Conservation (phyloP, 2,113 vertebrate species). For the Lepidothrix coronata region DNA sequence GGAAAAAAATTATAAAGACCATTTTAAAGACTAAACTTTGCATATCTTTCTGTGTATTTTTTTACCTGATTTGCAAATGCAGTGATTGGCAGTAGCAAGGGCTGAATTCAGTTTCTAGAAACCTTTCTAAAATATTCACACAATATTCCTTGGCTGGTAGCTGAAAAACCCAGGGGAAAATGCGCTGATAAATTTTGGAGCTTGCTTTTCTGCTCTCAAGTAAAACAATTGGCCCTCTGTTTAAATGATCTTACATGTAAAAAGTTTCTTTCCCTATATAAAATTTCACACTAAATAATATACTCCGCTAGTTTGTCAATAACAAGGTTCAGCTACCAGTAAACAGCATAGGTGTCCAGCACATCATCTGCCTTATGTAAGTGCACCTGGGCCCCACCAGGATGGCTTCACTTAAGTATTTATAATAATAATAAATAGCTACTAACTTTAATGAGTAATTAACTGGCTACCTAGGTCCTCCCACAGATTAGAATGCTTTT, state of each 20-base stretch:
- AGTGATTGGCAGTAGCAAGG: not conserved
- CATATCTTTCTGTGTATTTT: not conserved
- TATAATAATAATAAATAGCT: constrained; percentile 37
- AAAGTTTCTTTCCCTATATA: not conserved
- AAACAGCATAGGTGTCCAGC: not conserved
- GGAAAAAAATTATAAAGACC: not conserved
- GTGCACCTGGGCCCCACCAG: not conserved
- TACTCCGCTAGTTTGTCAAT: not conserved
- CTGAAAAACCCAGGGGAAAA: not conserved
- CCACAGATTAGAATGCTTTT: constrained; percentile 54
- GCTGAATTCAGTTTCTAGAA: not conserved
- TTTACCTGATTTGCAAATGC: not conserved
- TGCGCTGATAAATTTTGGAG: not conserved
- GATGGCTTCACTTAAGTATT: not conserved
- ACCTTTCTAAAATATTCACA: constrained; percentile 1
- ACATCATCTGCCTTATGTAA: not conserved
- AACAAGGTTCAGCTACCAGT: not conserved
- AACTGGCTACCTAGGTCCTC: constrained; percentile 47
- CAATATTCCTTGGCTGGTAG: not conserved
- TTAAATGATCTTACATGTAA: not conserved
- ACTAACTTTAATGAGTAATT: constrained; percentile 54
- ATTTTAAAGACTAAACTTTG: not conserved
- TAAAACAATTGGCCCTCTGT: not conserved
- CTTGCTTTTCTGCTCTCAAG: not conserved
- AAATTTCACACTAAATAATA: not conserved